Percentiles rank a stretch among this genome's conserved stretches.
Conservation (phyloP, 2,797 vertebrate species). For the Onychomys torridus region DNA sequence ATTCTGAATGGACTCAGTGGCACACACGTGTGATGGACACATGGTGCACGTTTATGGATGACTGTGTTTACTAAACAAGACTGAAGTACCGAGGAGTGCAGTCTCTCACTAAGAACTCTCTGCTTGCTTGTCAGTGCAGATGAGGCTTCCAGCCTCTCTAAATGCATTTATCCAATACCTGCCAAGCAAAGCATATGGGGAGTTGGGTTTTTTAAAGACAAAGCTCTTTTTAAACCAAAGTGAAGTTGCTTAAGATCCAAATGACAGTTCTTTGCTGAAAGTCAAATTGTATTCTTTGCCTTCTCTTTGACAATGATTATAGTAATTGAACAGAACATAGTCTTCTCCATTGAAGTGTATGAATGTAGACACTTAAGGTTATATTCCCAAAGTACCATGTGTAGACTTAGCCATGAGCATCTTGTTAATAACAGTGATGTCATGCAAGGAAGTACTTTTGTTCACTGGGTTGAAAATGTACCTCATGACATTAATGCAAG, state of each 20-base stretch:
- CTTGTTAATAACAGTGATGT: conserved; percentile 9
- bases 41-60: background rate
- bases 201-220: conserved; percentile 62
- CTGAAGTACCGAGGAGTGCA: background rate
- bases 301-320: conserved; percentile 84
- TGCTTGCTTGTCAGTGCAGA: conserved; percentile 32
- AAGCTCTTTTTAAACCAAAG: conserved; percentile 84
- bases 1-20: background rate
- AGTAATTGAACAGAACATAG: conserved; percentile 84
- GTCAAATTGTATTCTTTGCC: conserved; percentile 86
- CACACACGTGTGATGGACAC: background rate
- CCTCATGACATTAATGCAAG: background rate
- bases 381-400: conserved; percentile 54
- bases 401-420: conserved; percentile 40
- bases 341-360: conserved; percentile 81
- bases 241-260: conserved; percentile 85
- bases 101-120: conserved; percentile 65
- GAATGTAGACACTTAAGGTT: conserved; percentile 76
- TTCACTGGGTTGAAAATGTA: conserved; percentile 61
- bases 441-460: background rate
- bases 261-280: conserved; percentile 84
- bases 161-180: background rate
- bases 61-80: conserved; percentile 70
- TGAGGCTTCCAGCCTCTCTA: background rate
- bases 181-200: conserved; percentile 53